Percentiles rank a stretch among this genome's conserved stretches.
phyloP scores from a whole-genome alignment of 2,797 vertebrate species.

The Gymnoscopelus braueri region DNA sequence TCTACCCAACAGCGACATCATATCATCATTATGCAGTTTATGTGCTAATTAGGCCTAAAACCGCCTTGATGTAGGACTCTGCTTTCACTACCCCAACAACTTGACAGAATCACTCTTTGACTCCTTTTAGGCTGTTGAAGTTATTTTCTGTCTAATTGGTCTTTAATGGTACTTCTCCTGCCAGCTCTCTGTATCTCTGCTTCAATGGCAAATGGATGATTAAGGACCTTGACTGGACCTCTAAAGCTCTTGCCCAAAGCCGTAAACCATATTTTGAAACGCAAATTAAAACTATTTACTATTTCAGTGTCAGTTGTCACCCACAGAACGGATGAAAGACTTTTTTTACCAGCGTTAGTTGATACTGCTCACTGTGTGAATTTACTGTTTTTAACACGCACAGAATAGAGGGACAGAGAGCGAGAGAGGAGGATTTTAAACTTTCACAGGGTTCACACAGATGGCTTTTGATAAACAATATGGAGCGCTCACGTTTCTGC shows the following conservation, averaged over 20 bases:
- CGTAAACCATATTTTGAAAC: conserved; percentile 62
- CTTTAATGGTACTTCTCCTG: conserved; percentile 61
- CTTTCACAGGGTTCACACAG: conserved; percentile 74
- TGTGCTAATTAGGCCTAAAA: conserved; percentile 39
- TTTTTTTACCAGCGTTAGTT: conserved; percentile 46
- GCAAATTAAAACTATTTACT: conserved; percentile 57
- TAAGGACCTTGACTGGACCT: conserved; percentile 53
- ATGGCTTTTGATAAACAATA: conserved; percentile 79
- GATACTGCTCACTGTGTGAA: conserved; percentile 42
- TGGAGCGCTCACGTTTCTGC: conserved; percentile 75
- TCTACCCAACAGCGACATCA: no score
- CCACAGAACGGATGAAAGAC: conserved; percentile 37
- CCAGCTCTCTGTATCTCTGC: conserved; percentile 48
- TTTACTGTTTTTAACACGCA: conserved; percentile 45
- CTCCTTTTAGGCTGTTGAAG: conserved; percentile 57
- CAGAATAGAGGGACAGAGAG: conserved; percentile 51
- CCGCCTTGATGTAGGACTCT: conserved; percentile 23
- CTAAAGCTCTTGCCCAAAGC: conserved; percentile 49
- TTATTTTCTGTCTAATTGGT: conserved; percentile 68
- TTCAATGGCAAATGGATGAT: conserved; percentile 54
- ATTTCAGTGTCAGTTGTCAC: conserved; percentile 63
- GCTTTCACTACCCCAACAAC: conserved; percentile 35
- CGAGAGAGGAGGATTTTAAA: conserved; percentile 65
- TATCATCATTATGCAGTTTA: conserved; percentile 37
- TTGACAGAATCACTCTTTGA: conserved; percentile 45